Evolutionary conservation across 2,113 vertebrate species (phyloP).

Genomic region (Neomonachus schauinslandi): DNA sequence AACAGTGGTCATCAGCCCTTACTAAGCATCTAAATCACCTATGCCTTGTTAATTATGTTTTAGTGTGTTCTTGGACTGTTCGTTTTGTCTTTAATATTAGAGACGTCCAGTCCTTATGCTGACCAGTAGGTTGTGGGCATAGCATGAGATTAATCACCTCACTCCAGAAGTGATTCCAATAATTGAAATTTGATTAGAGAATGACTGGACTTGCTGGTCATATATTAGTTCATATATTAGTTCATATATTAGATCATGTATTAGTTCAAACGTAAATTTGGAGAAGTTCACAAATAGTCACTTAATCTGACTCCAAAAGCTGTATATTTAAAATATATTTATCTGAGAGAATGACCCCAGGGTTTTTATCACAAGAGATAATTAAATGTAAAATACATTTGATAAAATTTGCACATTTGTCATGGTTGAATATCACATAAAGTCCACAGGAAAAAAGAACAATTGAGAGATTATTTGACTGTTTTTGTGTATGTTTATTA

Average conservation of each 20-base stretch:
- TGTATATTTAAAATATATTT: background rate
- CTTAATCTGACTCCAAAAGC: background rate
- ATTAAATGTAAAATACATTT: slow-evolving; percentile 33
- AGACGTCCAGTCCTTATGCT: background rate
- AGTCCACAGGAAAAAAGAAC: background rate
- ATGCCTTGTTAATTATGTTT: background rate
- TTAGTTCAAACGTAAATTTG: slow-evolving; percentile 10
- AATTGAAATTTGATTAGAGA: background rate
- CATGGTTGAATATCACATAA: background rate
- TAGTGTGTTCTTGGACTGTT: background rate
- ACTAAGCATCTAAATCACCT: background rate
- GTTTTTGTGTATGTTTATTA: background rate
- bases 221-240: background rate
- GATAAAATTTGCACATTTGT: background rate
- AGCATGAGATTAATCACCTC: background rate
- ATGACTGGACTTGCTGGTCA: background rate
- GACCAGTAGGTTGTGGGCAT: background rate
- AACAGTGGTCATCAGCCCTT: background rate
- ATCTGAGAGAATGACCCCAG: background rate
- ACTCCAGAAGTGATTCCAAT: background rate
- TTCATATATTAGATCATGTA: background rate
- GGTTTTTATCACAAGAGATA: background rate
- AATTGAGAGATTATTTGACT: background rate
- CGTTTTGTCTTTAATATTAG: slow-evolving; percentile 4
- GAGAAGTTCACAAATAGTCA: background rate